Evolutionary conservation across 2,888 invertebrate species (phyloP), one percentile per base, ranked within the genome.

Genomic region (Chymomyza amoena): DNA sequence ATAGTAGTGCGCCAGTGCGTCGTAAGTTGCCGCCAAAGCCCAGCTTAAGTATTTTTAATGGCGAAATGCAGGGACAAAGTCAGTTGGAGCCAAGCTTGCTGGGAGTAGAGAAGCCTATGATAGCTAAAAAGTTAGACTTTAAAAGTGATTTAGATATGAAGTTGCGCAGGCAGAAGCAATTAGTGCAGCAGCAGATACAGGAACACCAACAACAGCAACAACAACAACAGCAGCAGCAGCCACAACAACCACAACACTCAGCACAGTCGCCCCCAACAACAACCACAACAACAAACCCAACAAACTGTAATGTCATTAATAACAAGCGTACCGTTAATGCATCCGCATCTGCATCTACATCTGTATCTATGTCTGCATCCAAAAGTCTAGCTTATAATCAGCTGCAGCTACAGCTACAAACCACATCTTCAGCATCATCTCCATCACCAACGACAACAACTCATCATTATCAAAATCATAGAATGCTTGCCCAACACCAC

Each of bases 131-230:
- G 75, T 84, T 86, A 65, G 87, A 89, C 78, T 90, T 90, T 76
- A 90, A 90, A 79, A 88, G 88, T 69, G 90, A 90, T 67, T 80
- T 90, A 80, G 90, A 90, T 83, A 90, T 89, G 64, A 90, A 90
- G 80, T 83, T 90, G 72, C 89, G 87, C 75, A 85, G 84, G 73
- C 90, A 90, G 76, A 90, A 90, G 72, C 80, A 79, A 67, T 90
- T 89, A 77, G 80, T 90, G 69, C 80, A 88, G 73, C 89, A 84
- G 75, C 84, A 89, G 77, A 72, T 89, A 77, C 89, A 84, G 66
- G 79, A 87, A 64, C 79, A 81, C 20, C 82, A 87, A 61, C 75
- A 77, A 32, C 81, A 76, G 4, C 69, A 66, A 13, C 77, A 81
- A n/a, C 75, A 67, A 45, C 75, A 72, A 6, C 73, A 76, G 57